These are phyloP conservation scores for Philonicus albiceps DNA, from an alignment of 2,888 invertebrate species.

Conservation along the genomic window DNA sequence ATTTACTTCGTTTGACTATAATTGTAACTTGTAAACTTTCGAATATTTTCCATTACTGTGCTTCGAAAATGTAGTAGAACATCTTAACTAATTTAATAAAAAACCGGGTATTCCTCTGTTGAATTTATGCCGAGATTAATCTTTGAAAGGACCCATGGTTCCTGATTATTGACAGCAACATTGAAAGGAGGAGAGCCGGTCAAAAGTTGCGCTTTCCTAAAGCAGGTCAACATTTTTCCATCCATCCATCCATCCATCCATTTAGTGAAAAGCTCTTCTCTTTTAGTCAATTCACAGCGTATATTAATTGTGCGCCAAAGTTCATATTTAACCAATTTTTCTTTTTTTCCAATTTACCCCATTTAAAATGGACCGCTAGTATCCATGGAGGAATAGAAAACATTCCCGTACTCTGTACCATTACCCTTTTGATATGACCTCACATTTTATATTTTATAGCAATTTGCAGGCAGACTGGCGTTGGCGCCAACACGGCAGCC, in stretches of 20 bases:
- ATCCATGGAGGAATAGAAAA: neutral
- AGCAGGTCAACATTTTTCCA: neutral
- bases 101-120: too few species aligned
- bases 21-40: too few species aligned
- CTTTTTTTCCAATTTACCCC: neutral
- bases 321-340: neutral
- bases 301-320: neutral
- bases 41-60: too few species aligned
- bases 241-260: neutral
- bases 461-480: neutral
- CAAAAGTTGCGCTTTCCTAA: neutral
- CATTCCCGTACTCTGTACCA: neutral
- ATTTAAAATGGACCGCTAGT: neutral
- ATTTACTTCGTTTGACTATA: too few species aligned
- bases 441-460: neutral
- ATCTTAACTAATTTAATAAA: too few species aligned
- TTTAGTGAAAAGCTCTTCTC: neutral
- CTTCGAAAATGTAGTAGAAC: too few species aligned
- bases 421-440: neutral
- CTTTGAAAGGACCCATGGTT: neutral
- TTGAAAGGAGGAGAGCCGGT: neutral
- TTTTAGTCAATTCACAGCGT: neutral
- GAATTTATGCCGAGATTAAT: too few species aligned
- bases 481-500: neutral
- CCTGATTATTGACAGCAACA: neutral